These are phyloP conservation scores for Antennarius striatus DNA, from an alignment of 2,113 vertebrate species.

Conservation along the genomic window DNA sequence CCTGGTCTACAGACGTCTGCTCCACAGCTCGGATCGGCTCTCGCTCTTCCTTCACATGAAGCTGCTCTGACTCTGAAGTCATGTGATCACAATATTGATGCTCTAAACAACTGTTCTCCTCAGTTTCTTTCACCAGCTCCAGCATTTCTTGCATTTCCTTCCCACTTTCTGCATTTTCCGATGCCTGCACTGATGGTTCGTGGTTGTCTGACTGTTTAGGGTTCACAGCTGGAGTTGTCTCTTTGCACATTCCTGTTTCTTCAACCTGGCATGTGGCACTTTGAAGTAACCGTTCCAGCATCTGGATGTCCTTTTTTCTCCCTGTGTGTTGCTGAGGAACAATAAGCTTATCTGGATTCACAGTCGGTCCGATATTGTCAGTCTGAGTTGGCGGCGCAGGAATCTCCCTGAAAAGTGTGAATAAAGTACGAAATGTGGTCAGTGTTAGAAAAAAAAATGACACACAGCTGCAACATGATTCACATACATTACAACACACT, in stretches of 20 bases:
- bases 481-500: conserved; percentile 11
- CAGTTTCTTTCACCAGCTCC: conserved; percentile 10
- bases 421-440: background rate
- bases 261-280: conserved; percentile 8
- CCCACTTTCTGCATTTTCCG: conserved; percentile 16
- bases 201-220: background rate
- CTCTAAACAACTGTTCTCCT: conserved; percentile 28
- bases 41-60: conserved; percentile 1
- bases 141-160: conserved; percentile 8
- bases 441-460: background rate
- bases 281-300: conserved; percentile 5
- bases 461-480: background rate
- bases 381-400: conserved; percentile 7
- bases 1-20: conserved; percentile 3
- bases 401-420: conserved; percentile 34
- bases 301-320: conserved; percentile 19
- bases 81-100: conserved; percentile 18
- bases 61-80: background rate
- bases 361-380: conserved; percentile 8
- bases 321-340: conserved; percentile 15
- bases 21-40: conserved; percentile 12
- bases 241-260: conserved; percentile 41
- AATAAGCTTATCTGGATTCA: conserved; percentile 7
- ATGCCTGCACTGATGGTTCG: conserved; percentile 7
- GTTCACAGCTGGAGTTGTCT: conserved; percentile 38